Percentiles rank a stretch among this genome's conserved stretches.
Evolutionary conservation across 2,797 vertebrate species (phyloP).

Genomic region (Enteromius paludinosus): DNA sequence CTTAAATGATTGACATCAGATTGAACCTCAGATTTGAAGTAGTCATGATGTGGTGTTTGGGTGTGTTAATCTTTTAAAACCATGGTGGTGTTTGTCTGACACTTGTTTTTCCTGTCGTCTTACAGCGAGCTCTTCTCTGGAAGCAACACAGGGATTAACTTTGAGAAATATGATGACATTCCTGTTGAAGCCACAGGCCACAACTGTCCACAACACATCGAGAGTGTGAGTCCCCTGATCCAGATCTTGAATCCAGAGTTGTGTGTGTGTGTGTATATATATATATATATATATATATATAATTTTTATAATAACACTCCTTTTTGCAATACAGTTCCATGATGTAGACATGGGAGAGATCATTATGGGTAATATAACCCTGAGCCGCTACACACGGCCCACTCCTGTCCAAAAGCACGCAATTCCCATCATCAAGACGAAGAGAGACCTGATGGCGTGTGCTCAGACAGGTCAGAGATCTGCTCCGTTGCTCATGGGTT

Average conservation of each 20-base stretch:
- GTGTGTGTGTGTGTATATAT: too few relatives aligned
- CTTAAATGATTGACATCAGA: neutral
- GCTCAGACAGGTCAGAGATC: slow-evolving; percentile 90
- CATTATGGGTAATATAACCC: slow-evolving; percentile 94
- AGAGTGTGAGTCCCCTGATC: slow-evolving; percentile 84
- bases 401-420: slow-evolving; percentile 98
- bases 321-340: slow-evolving; percentile 84
- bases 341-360: slow-evolving; percentile 99
- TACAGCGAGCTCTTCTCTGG: slow-evolving; percentile 92
- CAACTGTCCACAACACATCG: slow-evolving; percentile 93
- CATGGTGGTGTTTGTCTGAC: neutral
- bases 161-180: slow-evolving; percentile 99
- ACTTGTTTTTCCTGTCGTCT: neutral
- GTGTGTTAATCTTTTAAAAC: neutral
- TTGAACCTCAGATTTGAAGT: neutral
- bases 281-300: too few relatives aligned
- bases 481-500: neutral
- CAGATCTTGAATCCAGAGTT: too few relatives aligned
- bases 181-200: slow-evolving; percentile 96
- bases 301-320: too few relatives aligned
- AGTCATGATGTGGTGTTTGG: neutral
- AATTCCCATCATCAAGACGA: slow-evolving; percentile 97
- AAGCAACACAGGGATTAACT: slow-evolving; percentile 98
- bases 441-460: slow-evolving; percentile 99
- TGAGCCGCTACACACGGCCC: slow-evolving; percentile 92